Percentiles rank a stretch among this genome's conserved stretches.
phyloP scores from a whole-genome alignment of 2,113 vertebrate genomes.

The Takifugu bimaculatus region DNA sequence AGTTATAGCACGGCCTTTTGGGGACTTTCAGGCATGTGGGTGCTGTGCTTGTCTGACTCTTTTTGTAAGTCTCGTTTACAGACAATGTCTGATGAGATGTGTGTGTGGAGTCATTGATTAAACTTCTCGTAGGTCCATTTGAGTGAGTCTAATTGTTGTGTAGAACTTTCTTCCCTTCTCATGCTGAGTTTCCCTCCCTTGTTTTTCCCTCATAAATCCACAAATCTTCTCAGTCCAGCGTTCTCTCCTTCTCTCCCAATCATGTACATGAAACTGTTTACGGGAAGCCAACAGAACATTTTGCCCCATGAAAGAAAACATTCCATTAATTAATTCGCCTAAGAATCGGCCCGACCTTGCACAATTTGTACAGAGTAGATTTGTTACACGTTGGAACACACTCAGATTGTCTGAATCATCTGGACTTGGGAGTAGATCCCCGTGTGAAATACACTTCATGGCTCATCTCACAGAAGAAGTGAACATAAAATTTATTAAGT shows the following conservation, averaged over 20 bases:
- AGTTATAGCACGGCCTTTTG: too few relatives aligned
- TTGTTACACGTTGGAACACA: constrained; percentile 1
- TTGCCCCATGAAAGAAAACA: constrained; percentile 24
- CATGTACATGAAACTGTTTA: constrained; percentile 47
- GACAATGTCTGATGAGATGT: too few relatives aligned
- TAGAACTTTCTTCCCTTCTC: constrained; percentile 20
- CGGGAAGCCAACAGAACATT: constrained; percentile 29
- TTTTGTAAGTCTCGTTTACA: too few relatives aligned
- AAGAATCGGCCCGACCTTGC: constrained; percentile 31
- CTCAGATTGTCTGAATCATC: constrained; percentile 16
- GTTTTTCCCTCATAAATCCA: constrained; percentile 44
- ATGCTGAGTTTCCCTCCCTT: constrained; percentile 23
- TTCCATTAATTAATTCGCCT: constrained; percentile 30
- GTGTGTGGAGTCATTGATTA: not conserved
- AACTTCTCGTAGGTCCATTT: not conserved
- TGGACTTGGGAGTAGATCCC: constrained; percentile 1
- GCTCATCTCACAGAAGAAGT: too few relatives aligned
- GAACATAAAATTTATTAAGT: too few relatives aligned
- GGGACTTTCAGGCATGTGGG: too few relatives aligned
- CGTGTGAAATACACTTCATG: too few relatives aligned
- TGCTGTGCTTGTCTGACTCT: too few relatives aligned
- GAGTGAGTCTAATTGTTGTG: constrained; percentile 10
- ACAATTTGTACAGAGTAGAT: constrained; percentile 2
- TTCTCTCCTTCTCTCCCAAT: constrained; percentile 18
- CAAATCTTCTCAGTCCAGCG: constrained; percentile 41